These are phyloP conservation scores for Labeo catla DNA, from an alignment of 2,113 vertebrate genomes.

Conservation along the genomic window DNA sequence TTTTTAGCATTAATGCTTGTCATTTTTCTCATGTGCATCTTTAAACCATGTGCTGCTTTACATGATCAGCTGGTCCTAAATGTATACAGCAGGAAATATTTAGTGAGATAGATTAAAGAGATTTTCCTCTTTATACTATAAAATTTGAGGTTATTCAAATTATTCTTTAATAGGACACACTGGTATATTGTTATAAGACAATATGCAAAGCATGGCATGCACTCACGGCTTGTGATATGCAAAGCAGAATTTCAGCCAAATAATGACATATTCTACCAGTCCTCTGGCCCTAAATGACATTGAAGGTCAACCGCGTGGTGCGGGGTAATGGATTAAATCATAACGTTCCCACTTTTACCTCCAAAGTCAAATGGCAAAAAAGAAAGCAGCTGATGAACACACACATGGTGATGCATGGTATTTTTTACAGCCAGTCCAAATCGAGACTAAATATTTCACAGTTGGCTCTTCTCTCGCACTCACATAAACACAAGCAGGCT, in stretches of 20 bases:
- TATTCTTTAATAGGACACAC: neutral
- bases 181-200: neutral
- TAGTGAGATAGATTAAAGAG: neutral
- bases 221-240: neutral
- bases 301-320: neutral
- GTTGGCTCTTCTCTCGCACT: neutral
- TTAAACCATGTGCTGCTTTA: neutral
- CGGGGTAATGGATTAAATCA: neutral
- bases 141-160: neutral
- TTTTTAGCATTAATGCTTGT: neutral
- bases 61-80: neutral
- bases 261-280: neutral
- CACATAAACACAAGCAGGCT: constrained; percentile 15
- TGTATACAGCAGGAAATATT: neutral
- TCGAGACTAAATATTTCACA: constrained; percentile 18
- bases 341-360: neutral
- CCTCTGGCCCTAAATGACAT: neutral
- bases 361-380: neutral
- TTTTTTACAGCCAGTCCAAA: neutral
- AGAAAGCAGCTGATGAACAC: neutral
- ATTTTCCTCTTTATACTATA: neutral
- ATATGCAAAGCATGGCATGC: neutral
- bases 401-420: neutral
- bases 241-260: neutral
- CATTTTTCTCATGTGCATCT: neutral